These are phyloP conservation scores for Acromyrmex echinatior DNA, from an alignment of 1,140 invertebrate species.

Conservation along the genomic window DNA sequence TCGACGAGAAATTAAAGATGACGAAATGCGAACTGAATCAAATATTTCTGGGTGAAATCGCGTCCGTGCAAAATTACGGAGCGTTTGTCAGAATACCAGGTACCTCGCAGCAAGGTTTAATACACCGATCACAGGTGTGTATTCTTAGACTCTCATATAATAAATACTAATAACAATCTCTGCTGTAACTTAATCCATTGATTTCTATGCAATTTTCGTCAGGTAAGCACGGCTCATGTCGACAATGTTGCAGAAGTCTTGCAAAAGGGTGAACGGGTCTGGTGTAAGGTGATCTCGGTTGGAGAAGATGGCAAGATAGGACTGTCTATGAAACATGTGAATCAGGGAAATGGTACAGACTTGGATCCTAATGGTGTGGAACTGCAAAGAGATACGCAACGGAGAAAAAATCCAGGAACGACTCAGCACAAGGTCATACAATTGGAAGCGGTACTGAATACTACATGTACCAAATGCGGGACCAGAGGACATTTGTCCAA, in stretches of 20 bases:
- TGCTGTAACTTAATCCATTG: conserved; percentile 21
- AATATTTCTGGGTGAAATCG: conserved; percentile 83
- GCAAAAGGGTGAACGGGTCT: conserved; percentile 83
- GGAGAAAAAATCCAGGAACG: conserved; percentile 74
- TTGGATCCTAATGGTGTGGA: conserved; percentile 85
- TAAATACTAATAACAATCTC: background rate
- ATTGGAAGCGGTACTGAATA: conserved; percentile 84
- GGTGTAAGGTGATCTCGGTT: conserved; percentile 85
- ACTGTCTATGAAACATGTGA: conserved; percentile 85
- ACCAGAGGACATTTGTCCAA: conserved; percentile 83
- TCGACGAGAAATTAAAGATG: conserved; percentile 70
- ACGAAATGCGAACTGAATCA: conserved; percentile 79
- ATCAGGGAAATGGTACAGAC: conserved; percentile 85
- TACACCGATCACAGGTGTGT: conserved; percentile 81
- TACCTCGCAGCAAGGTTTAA: conserved; percentile 82
- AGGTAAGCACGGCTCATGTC: conserved; percentile 81
- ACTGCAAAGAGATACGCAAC: conserved; percentile 82
- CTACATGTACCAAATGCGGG: conserved; percentile 84
- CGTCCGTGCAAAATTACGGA: conserved; percentile 85
- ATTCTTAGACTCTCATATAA: conserved; percentile 35
- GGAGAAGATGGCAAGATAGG: conserved; percentile 85
- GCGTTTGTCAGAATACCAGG: conserved; percentile 86
- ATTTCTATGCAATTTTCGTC: conserved; percentile 45
- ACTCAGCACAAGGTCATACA: conserved; percentile 80
- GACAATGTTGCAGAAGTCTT: conserved; percentile 84